A percentile compares a stretch with the other conserved stretches of the same genome.
Conservation (phyloP, 64 coral and sea anemone species). For the Dendrophyllia cribrosa region DNA sequence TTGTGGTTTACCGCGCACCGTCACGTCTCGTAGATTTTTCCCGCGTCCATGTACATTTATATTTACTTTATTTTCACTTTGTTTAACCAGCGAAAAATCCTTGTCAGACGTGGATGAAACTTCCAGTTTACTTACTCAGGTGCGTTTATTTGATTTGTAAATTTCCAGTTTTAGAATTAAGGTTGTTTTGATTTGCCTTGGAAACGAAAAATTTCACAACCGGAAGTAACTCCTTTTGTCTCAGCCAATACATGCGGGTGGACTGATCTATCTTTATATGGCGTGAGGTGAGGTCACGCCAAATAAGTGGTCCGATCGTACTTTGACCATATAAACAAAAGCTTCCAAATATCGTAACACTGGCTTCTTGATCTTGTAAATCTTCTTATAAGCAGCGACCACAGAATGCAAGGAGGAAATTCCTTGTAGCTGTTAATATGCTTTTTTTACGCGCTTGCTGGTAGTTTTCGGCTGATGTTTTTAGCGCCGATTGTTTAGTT, state of each 20-base stretch:
- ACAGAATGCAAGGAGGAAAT: not conserved
- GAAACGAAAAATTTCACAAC: not conserved
- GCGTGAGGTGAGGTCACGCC: conserved; percentile 25
- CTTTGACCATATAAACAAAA: not conserved
- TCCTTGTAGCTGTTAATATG: not conserved
- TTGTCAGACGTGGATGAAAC: not conserved
- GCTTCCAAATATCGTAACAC: not conserved
- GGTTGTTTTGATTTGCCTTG: not conserved
- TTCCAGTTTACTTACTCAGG: not conserved
- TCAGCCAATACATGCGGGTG: not conserved
- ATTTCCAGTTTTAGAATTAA: not conserved
- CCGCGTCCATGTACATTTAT: no score
- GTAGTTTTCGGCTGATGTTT: not conserved
- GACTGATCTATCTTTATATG: not conserved
- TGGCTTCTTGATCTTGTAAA: not conserved
- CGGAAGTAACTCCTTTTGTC: not conserved
- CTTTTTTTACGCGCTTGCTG: not conserved
- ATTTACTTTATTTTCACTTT: not conserved
- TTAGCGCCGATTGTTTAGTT: not conserved
- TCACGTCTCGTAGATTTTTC: no score
- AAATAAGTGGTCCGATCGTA: not conserved
- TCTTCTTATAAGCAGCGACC: not conserved
- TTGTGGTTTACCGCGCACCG: no score
- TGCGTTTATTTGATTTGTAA: not conserved
- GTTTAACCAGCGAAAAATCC: conserved; percentile 4